phyloP scores from a whole-genome alignment of 2,888 invertebrate species.

The Incurvaria masculella region DNA sequence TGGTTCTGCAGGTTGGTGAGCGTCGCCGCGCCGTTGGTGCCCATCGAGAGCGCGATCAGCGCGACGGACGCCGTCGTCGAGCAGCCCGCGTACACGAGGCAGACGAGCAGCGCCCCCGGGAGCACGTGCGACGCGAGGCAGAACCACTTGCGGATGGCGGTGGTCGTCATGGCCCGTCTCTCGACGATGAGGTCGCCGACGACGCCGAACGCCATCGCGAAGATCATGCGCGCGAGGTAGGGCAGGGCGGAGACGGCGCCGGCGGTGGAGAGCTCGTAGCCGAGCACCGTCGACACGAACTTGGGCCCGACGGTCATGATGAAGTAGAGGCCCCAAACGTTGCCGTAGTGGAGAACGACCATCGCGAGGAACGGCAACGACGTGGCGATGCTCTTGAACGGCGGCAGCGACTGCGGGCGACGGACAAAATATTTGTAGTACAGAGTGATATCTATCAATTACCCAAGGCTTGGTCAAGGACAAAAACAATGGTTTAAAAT shows the following conservation, averaged over 20 bases:
- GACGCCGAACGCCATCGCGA: conserved; percentile 68
- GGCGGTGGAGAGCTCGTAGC: conserved; percentile 67
- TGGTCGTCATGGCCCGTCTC: conserved; percentile 39
- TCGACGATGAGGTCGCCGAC: conserved; percentile 61
- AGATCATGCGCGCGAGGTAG: conserved; percentile 64
- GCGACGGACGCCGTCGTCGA: conserved; percentile 61
- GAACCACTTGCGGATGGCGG: conserved; percentile 62
- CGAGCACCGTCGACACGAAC: conserved; percentile 68
- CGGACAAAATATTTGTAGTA: too few relatives aligned
- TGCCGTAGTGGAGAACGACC: conserved; percentile 67
- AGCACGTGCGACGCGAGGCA: conserved; percentile 60
- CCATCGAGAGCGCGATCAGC: conserved; percentile 66
- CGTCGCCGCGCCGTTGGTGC: conserved; percentile 62
- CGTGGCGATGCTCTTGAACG: conserved; percentile 57
- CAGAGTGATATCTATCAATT: too few relatives aligned
- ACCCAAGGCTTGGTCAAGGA: too few relatives aligned
- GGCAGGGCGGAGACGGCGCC: conserved; percentile 69
- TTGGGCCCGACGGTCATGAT: conserved; percentile 74
- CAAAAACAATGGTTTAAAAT: too few relatives aligned
- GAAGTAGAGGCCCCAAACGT: conserved; percentile 73
- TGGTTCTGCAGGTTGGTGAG: conserved; percentile 61
- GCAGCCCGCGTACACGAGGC: conserved; percentile 59
- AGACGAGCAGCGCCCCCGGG: conserved; percentile 50
- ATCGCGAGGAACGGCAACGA: conserved; percentile 70
- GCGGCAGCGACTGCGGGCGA: conserved; percentile 59